Base-by-base conservation (phyloP, 2,888 invertebrate genomes). In the Parnassius smintheus region DNA sequence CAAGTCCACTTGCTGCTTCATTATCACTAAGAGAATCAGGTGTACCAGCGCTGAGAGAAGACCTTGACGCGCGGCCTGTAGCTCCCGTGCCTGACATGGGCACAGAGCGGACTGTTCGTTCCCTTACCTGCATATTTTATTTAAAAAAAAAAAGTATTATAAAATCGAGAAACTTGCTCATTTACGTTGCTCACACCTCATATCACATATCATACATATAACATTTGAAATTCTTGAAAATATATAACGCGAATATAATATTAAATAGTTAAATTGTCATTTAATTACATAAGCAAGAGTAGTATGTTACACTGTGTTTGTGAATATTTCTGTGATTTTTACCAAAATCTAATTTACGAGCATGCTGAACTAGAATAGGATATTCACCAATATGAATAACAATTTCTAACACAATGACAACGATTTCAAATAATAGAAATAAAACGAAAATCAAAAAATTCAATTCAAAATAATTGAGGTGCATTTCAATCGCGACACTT, bases 21-120 rank as follows among this genome's bases (percentile, higher is more conserved):
- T 96, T 97, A 80, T 97, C 97, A 77, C 96, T 96, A 59, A 97
- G 93, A 51, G 97, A 97, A 85, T 98, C 97, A 22, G 97, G 97
- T 45, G 97, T 97, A 69, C 97, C 96, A 48, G 96, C 96, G 68
- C 96, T 96, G 65, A 96, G 92, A 18, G 96, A 96, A 2, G 96
- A 95, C 68, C 96, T 93, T 50, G 96, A 95, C 45, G 95, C 94
- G 70, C 95, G 90, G 54, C 95, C 94, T 2, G 86, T 82, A 1
- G 75, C 83, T 25, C 81, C 88, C 54, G 83, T 83, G 56, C 93
- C 89, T 46, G 94, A 94, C 98, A 98, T 98, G 55, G 98, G 98
- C 70, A 97, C 96, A 63, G 98, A 98, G 75, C 98, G 94, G 65
- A 94, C 96, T 52, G 98, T 98, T 76, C 98, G 95, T 91, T 98